Conservation (phyloP, 2,797 vertebrate genomes). For the Loris lydekkerianus region DNA sequence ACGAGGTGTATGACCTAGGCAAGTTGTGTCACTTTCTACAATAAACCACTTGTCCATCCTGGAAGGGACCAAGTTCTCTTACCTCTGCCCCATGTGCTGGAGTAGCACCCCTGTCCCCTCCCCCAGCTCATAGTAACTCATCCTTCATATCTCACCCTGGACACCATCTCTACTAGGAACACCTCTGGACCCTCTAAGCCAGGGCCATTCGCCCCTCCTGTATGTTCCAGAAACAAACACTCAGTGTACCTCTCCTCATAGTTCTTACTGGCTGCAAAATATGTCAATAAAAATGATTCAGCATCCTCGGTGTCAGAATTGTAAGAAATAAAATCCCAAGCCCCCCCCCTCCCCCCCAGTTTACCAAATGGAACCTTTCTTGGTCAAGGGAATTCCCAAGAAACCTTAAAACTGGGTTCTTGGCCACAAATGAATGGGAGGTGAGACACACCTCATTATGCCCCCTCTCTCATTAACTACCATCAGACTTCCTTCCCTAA, state of each 20-base stretch:
- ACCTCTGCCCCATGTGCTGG: not conserved
- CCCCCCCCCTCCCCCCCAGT: fast-evolving
- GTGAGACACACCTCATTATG: not conserved
- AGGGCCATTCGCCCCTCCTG: not conserved
- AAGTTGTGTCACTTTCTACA: not conserved
- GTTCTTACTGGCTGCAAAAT: not conserved
- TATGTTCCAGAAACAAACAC: not conserved
- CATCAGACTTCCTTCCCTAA: not conserved
- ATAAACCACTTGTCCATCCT: not conserved
- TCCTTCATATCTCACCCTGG: not conserved
- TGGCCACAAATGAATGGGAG: not conserved
- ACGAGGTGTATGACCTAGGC: too few species aligned
- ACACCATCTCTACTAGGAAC: not conserved
- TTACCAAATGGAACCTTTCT: not conserved
- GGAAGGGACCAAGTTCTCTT: not conserved
- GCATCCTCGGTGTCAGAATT: not conserved
- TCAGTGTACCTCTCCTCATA: not conserved
- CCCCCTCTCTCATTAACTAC: not conserved
- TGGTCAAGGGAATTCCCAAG: not conserved
- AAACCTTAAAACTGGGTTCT: not conserved
- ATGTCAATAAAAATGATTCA: not conserved
- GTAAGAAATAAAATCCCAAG: not conserved
- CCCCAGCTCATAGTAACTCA: not conserved
- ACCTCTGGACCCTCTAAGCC: not conserved
- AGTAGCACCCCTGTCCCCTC: not conserved